Percentiles rank a stretch among this genome's conserved stretches.
Conservation (phyloP, 2,888 invertebrate genomes). For the Tubulanus polymorphus region DNA sequence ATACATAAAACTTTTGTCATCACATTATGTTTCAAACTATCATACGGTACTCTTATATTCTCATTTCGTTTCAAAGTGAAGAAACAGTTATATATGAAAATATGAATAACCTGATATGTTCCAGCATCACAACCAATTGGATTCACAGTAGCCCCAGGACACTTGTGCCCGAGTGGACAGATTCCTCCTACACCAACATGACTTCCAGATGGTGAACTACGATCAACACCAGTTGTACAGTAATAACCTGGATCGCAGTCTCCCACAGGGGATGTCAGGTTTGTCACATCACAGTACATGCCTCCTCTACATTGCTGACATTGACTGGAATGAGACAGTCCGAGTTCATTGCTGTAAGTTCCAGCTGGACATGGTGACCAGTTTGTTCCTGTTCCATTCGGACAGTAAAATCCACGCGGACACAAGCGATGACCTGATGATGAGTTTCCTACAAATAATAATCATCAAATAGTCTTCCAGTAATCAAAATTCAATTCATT, state of each 20-base stretch:
- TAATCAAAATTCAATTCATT: not conserved
- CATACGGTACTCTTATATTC: too few species aligned
- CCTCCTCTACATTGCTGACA: constrained; percentile 38
- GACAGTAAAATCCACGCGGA: constrained; percentile 45
- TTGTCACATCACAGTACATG: constrained; percentile 37
- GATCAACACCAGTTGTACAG: constrained; percentile 43
- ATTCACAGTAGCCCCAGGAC: constrained; percentile 33
- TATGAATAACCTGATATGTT: constrained; percentile 39
- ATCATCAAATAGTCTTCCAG: not conserved
- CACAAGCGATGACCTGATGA: constrained; percentile 40
- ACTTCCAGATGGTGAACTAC: constrained; percentile 36
- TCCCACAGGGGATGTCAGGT: constrained; percentile 40
- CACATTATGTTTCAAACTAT: too few species aligned
- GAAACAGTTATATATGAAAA: too few species aligned
- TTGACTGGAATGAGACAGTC: constrained; percentile 27
- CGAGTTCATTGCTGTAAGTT: constrained; percentile 42
- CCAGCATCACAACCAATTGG: constrained; percentile 42
- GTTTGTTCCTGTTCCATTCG: constrained; percentile 41
- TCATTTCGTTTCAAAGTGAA: too few species aligned
- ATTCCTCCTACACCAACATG: constrained; percentile 46
- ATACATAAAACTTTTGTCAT: too few species aligned
- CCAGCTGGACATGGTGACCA: constrained; percentile 43
- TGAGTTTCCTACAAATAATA: constrained; percentile 32
- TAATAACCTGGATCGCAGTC: constrained; percentile 41
- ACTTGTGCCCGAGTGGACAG: constrained; percentile 42